Percentiles rank a stretch among this genome's conserved stretches.
Conservation (phyloP, 2,113 vertebrate species). For the Vimba vimba region DNA sequence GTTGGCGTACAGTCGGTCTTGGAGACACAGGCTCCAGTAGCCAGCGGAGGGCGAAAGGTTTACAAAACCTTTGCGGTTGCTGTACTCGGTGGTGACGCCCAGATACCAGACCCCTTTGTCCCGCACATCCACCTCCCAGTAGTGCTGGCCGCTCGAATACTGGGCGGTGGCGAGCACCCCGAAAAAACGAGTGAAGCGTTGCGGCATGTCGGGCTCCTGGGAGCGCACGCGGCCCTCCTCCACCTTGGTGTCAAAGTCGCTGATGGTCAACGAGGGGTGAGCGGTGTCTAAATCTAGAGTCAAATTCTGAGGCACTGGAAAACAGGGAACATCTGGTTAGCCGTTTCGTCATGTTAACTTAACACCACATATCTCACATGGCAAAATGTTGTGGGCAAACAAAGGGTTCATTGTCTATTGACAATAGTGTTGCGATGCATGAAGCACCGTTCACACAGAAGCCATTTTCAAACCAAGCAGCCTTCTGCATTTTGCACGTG, state of each 20-base stretch:
- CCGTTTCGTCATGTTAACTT: background rate
- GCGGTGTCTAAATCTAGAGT: constrained; percentile 78
- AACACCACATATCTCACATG: background rate
- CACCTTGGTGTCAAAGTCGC: constrained; percentile 78
- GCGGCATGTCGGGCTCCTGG: constrained; percentile 74
- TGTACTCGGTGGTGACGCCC: constrained; percentile 76
- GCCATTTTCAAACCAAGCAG: too few species aligned
- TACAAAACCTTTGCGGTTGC: constrained; percentile 81
- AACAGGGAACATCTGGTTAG: background rate
- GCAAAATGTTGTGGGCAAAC: background rate
- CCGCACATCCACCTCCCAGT: constrained; percentile 81
- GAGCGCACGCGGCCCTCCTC: constrained; percentile 72
- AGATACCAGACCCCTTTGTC: constrained; percentile 83
- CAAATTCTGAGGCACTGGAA: constrained; percentile 79
- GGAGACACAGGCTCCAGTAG: constrained; percentile 80
- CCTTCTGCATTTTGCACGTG: background rate
- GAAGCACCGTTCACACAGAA: background rate
- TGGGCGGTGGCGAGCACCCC: constrained; percentile 76
- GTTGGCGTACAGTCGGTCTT: constrained; percentile 79
- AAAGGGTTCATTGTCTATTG: background rate
- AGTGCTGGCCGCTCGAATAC: constrained; percentile 77
- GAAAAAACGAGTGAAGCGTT: constrained; percentile 78
- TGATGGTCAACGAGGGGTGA: constrained; percentile 74
- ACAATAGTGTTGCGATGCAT: background rate
- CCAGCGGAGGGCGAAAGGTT: constrained; percentile 73